Percentiles rank a stretch among this genome's conserved stretches.
Conservation (phyloP, 2,797 vertebrate genomes). For the Pipistrellus kuhlii region DNA sequence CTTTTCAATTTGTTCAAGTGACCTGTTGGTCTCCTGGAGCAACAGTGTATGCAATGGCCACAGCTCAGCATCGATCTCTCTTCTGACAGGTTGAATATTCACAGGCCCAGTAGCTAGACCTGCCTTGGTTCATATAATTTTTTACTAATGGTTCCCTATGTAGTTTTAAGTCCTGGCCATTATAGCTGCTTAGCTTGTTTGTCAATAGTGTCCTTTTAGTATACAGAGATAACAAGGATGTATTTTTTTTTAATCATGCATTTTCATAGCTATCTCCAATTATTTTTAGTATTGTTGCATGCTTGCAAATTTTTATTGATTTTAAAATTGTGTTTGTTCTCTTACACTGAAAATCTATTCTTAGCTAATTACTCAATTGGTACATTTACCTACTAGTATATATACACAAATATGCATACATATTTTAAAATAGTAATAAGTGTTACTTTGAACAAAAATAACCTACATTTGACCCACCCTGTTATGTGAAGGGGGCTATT, state of each 20-base stretch:
- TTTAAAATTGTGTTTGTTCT: background rate
- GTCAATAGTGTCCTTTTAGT: background rate
- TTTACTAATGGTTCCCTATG: background rate
- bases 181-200: background rate
- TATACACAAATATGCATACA: background rate
- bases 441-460: background rate
- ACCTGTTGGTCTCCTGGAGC: background rate
- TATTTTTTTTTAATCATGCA: background rate
- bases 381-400: background rate
- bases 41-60: no score
- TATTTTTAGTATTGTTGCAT: background rate
- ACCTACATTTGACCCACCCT: background rate
- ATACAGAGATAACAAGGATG: background rate
- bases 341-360: background rate
- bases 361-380: background rate
- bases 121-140: background rate
- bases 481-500: no score
- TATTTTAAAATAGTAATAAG: background rate
- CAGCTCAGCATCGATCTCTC: background rate
- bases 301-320: background rate
- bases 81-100: background rate
- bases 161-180: background rate
- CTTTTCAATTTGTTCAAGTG: background rate
- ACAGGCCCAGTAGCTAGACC: background rate
- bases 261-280: background rate